phyloP scores from a whole-genome alignment of 2,797 vertebrate genomes.

The Rhinatrema bivittatum region DNA sequence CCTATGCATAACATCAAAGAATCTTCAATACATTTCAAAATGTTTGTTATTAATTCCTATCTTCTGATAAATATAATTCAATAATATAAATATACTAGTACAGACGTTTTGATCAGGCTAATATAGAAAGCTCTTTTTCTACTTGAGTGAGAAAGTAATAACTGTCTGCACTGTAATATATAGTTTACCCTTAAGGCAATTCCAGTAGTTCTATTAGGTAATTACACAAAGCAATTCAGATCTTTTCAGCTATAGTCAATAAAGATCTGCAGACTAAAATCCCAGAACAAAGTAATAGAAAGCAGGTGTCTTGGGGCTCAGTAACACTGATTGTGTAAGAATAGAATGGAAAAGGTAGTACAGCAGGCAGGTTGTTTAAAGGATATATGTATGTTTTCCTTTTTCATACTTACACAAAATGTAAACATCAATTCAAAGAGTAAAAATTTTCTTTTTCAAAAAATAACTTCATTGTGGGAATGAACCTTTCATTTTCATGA shows the following conservation, averaged over 20 bases:
- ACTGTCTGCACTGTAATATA: constrained; percentile 17
- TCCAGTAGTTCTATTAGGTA: constrained; percentile 17
- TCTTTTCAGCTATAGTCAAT: constrained; percentile 10
- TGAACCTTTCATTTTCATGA: too few species aligned
- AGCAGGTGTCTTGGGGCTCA: rapidly evolving
- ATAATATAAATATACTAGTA: too few species aligned
- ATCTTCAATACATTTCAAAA: too few species aligned
- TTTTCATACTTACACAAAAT: too few species aligned
- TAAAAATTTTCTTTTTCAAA: too few species aligned
- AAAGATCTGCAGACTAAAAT: constrained; percentile 3
- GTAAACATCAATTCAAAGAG: too few species aligned
- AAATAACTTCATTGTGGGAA: too few species aligned
- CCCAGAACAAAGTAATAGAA: neutral
- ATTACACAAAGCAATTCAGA: constrained; percentile 28
- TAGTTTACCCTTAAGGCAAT: constrained; percentile 25
- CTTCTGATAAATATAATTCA: constrained; percentile 14
- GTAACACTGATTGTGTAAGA: rapidly evolving
- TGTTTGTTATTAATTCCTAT: constrained; percentile 2
- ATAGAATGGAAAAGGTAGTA: too few species aligned
- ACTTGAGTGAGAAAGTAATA: constrained; percentile 24
- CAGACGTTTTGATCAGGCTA: constrained; percentile 18
- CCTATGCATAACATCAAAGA: too few species aligned
- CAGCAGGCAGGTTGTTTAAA: too few species aligned
- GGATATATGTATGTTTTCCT: too few species aligned
- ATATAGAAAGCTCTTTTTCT: constrained; percentile 1